Conservation (phyloP, 1,140 invertebrate species). For the Forficula auricularia region DNA sequence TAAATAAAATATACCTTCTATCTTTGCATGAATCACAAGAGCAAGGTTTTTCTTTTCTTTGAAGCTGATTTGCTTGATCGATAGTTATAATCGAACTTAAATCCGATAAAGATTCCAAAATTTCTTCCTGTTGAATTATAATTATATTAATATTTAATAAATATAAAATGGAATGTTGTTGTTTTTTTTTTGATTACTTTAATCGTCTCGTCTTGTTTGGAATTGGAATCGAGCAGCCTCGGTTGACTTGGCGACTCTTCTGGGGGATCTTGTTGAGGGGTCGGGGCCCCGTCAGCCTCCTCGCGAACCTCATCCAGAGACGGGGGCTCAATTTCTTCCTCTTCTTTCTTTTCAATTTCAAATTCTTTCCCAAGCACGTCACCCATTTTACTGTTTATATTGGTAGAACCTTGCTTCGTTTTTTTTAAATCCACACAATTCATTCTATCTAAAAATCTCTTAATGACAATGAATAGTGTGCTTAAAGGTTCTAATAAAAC, state of each 20-base stretch:
- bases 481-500: slow-evolving; percentile 9
- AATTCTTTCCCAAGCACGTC: slow-evolving; percentile 23
- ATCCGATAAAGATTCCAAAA: slow-evolving; percentile 7
- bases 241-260: too few species aligned
- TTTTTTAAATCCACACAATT: slow-evolving; percentile 16
- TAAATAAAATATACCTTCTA: slow-evolving; percentile 20
- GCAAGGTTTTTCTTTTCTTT: slow-evolving; percentile 15
- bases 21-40: slow-evolving; percentile 21
- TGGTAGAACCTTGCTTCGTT: slow-evolving; percentile 13
- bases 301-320: slow-evolving; percentile 11
- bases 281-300: slow-evolving; percentile 12
- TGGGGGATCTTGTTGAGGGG: slow-evolving; percentile 7
- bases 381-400: slow-evolving; percentile 19
- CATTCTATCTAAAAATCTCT: slow-evolving; percentile 12
- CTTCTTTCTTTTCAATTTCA: slow-evolving; percentile 16
- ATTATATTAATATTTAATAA: neutral
- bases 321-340: slow-evolving; percentile 10
- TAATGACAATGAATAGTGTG: neutral
- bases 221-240: too few species aligned
- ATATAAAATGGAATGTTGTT: neutral
- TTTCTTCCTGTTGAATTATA: slow-evolving; percentile 3
- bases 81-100: slow-evolving; percentile 11
- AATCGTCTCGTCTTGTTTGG: too few species aligned
- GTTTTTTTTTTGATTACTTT: too few species aligned
- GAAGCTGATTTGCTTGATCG: slow-evolving; percentile 4